Base-by-base conservation (phyloP, 2,113 vertebrate genomes). In the Gorsachius goisagi region DNA sequence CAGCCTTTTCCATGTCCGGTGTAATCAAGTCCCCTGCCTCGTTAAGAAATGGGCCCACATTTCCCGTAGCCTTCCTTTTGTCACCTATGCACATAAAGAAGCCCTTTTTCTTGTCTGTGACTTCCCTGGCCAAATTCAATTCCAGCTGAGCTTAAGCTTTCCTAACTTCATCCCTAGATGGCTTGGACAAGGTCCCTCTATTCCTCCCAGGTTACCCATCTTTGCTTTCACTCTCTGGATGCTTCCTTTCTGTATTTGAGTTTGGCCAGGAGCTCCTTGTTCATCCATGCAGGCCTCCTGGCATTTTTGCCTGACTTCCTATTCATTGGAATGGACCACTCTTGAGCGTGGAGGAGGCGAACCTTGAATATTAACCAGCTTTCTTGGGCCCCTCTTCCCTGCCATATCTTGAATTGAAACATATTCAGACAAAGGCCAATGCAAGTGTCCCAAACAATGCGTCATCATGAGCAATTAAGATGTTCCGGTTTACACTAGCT, bases 391-490 rank as follows among this genome's bases (percentile, higher is more conserved):
- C 24, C 28, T 64, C 64, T 85, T 56, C 44, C 69, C 79, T 60
- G 44, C 11, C 12, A 1, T 7, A 69, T 20, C 55, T 22, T 74
- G 26, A 90, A 50, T 73, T 30, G 45, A 56, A 86, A 69, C 9
- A 17, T 4, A 47, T 5, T 27, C 45, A 87, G 69, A 74, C 16
- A 75, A 68, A 88, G 19, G 47, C 20, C 66, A 66, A 26, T 12
- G 27, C 50, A 85, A 81, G 77, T 11, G 4, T 72, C 66, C 88
- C 85, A 88, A 24, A 41, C 19, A n/a, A 74, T 0, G 3, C 14
- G 6, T 50, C 47, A n/a, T 15, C 20, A 1, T 2, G 3, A 77
- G 45, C 33, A 66, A 32, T 0, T 2, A 35, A 64, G 32, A n/a
- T 55, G 20, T 19, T 72, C n/a, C 20, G 30, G 18, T 88, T 82